A percentile compares a stretch with the other conserved stretches of the same genome.
Evolutionary conservation across 2,888 invertebrate species (phyloP).

Genomic region (Lordiphosa fenestrarum): DNA sequence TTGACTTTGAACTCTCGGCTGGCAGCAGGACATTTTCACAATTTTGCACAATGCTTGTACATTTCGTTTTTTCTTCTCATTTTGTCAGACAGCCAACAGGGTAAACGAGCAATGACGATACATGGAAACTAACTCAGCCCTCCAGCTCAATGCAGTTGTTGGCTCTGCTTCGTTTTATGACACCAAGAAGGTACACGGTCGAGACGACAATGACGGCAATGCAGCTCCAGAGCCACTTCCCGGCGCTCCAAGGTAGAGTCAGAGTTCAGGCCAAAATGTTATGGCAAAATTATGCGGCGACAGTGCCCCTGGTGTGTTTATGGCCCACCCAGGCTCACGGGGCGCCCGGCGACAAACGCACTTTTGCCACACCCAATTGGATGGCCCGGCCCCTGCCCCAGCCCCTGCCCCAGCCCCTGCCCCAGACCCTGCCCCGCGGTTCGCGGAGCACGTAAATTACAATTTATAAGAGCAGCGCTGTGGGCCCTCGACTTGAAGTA

Average conservation of each 20-base stretch:
- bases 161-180: constrained; percentile 68
- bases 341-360: constrained; percentile 59
- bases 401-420: constrained; percentile 23
- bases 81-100: constrained; percentile 65
- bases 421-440: constrained; percentile 22
- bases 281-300: constrained; percentile 69
- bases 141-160: constrained; percentile 44
- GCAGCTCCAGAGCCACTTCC: constrained; percentile 35
- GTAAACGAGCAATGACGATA: constrained; percentile 46
- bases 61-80: constrained; percentile 14
- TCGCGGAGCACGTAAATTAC: constrained; percentile 47
- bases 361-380: constrained; percentile 32
- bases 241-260: constrained; percentile 31
- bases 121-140: constrained; percentile 64
- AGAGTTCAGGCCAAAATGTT: constrained; percentile 58
- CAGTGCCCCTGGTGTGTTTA: constrained; percentile 72
- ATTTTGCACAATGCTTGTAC: constrained; percentile 25
- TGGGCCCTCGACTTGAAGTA: constrained; percentile 16
- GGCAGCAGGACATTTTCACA: constrained; percentile 59
- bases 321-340: constrained; percentile 48
- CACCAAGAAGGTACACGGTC: constrained; percentile 63
- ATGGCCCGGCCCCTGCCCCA: constrained; percentile 22
- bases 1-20: constrained; percentile 65
- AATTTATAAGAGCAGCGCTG: constrained; percentile 59
- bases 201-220: constrained; percentile 41